Evolutionary conservation across 2,888 invertebrate genomes (phyloP).

Genomic region (Yponomeuta plumbellus): DNA sequence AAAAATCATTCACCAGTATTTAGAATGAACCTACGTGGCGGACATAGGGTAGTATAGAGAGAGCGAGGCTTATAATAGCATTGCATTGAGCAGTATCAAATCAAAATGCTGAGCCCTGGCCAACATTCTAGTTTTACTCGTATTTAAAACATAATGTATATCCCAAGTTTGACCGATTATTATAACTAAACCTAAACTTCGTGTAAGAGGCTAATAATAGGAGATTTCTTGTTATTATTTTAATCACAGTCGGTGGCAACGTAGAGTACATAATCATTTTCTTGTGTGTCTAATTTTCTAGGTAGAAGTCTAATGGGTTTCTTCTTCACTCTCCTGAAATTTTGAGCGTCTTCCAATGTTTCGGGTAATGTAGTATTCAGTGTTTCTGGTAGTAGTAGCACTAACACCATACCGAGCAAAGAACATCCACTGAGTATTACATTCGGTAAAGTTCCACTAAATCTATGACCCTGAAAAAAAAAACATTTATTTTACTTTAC

Average conservation of each 20-base stretch:
- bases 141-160: too few relatives aligned
- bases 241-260: constrained; percentile 2
- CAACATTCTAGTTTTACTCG: too few relatives aligned
- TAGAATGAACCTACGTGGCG: too few relatives aligned
- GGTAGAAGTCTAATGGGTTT: constrained; percentile 18
- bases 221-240: background rate
- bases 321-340: constrained; percentile 66
- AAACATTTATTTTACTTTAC: background rate
- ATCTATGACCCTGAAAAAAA: constrained; percentile 43
- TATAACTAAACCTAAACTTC: too few relatives aligned
- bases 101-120: too few relatives aligned
- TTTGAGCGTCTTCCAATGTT: constrained; percentile 77
- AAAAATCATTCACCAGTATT: too few relatives aligned
- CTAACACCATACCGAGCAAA: constrained; percentile 59
- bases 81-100: too few relatives aligned
- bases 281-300: background rate
- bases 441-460: constrained; percentile 40
- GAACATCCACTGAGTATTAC: constrained; percentile 46
- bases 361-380: constrained; percentile 78
- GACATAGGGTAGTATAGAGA: too few relatives aligned
- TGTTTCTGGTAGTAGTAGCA: constrained; percentile 79
- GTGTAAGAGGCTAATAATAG: too few relatives aligned
- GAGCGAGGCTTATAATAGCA: too few relatives aligned
- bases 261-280: constrained; percentile 22
- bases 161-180: too few relatives aligned